These are phyloP conservation scores for Chrysemys picta DNA, from an alignment of 2,113 vertebrate species.

Conservation along the genomic window DNA sequence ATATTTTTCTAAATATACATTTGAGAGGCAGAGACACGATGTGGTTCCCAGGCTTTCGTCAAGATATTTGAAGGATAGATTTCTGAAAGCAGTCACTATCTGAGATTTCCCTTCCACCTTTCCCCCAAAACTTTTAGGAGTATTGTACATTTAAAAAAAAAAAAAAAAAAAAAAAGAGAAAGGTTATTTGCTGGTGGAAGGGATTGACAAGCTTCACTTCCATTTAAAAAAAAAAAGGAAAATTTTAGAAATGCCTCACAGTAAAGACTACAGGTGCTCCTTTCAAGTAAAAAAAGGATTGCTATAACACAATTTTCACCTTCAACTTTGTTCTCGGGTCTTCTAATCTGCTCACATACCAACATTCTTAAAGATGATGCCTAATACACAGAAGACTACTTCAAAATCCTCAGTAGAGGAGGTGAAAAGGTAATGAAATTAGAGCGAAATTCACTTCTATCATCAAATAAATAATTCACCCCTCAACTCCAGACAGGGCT, in stretches of 20 bases:
- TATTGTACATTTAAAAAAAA: not conserved
- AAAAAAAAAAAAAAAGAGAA: no score
- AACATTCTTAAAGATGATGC: not conserved
- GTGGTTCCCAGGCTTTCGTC: not conserved
- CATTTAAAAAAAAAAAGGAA: not conserved
- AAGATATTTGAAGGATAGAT: not conserved
- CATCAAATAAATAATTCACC: not conserved
- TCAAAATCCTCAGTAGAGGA: not conserved
- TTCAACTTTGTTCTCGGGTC: not conserved
- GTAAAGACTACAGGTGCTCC: not conserved
- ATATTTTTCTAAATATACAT: fast-evolving
- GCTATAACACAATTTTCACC: not conserved
- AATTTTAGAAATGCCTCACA: not conserved
- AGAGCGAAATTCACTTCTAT: not conserved
- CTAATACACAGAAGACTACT: not conserved
- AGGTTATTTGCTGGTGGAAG: not conserved
- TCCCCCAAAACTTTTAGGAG: not conserved
- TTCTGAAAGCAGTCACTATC: no score
- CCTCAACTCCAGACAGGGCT: not conserved
- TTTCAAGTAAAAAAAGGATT: not conserved
- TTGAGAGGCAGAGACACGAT: not conserved
- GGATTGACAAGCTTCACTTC: not conserved
- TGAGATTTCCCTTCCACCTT: not conserved
- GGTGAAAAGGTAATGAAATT: not conserved
- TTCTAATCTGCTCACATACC: not conserved